Base-by-base conservation (phyloP, 1,140 invertebrate genomes). In the Dryas iulia region DNA sequence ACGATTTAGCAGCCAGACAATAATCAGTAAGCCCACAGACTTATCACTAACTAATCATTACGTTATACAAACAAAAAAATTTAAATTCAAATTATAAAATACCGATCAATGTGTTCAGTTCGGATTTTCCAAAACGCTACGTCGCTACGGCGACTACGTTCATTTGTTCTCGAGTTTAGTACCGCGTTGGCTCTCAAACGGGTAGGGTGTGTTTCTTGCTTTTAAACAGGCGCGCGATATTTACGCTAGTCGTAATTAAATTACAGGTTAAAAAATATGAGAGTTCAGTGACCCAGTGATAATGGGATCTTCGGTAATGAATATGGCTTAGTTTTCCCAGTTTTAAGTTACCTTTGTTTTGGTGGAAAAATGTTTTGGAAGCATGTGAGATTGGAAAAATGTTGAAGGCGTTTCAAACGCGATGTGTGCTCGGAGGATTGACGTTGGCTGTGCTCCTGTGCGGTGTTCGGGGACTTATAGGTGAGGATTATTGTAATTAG, bases 361-460 rank as follows among this genome's bases (percentile, higher is more conserved):
- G 69, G 81, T 79, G 80, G 76, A 18, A 88, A 84, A 87, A 88
- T 88, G 86, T 76, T 71, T 70, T 64, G 69, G 75, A 75, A 83
- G 77, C 79, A 87, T 86, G 84, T 84, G 83, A 86, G 71, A 82
- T 86, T 77, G 80, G 84, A 84, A 90, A 89, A 87, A 90, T 90
- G 88, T 77, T 89, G 83, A 89, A 70, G 71, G 82, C 80, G 73
- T 84, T 67, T 73, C 73, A 69, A 60, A 76, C 75, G 78, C 81
- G 79, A 83, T 89, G 81, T 72, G 66, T 77, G 77, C 79, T 81
- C 56, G 72, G 79, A 57, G 84, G 82, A 78, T 87, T 88, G 76
- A 74, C 84, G 76, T 66, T 84, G 68, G 71, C 64, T 63, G 66
- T 82, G 56, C 79, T 72, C 58, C 52, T 84, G 18, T 75, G 69